These are phyloP conservation scores for Hydra vulgaris DNA, from an alignment of 30 jellyfish, hydroid and myxozoan genomes.

Conservation along the genomic window DNA sequence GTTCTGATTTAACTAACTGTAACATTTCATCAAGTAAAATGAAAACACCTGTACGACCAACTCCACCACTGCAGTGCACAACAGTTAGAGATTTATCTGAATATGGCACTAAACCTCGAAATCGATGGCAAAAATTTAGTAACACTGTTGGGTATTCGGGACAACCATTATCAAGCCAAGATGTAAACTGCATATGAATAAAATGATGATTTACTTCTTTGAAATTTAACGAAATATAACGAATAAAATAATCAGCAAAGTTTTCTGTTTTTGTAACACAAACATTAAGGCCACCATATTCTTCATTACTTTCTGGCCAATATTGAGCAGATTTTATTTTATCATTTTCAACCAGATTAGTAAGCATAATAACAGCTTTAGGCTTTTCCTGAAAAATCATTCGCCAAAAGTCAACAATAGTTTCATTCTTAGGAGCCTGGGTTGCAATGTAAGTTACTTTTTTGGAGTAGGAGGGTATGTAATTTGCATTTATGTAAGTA, in stretches of 20 bases:
- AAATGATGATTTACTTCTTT: conserved; percentile 3
- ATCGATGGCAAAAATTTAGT: conserved; percentile 65
- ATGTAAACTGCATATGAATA: conserved; percentile 67
- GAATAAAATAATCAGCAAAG: conserved; percentile 69
- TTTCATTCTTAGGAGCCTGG: conserved; percentile 19
- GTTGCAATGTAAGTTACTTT: conserved; percentile 12
- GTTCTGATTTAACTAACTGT: conserved; percentile 30
- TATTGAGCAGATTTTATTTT: conserved; percentile 61
- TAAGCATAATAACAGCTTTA: conserved; percentile 19
- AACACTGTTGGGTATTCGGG: conserved; percentile 75
- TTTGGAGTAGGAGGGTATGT: conserved; percentile 8
- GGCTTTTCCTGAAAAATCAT: conserved; percentile 22
- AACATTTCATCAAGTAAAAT: conserved; percentile 65
- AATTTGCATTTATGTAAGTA: conserved; percentile 23
- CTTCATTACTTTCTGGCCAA: conserved; percentile 74
- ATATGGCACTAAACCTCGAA: conserved; percentile 46
- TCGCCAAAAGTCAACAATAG: conserved; percentile 24
- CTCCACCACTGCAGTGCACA: conserved; percentile 99
- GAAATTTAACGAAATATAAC: conserved; percentile 31
- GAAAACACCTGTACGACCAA: conserved; percentile 86
- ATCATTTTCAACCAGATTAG: conserved; percentile 7
- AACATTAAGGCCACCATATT: conserved; percentile 66
- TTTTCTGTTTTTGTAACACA: conserved; percentile 39
- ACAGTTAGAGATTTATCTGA: conserved; percentile 49
- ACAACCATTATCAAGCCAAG: conserved; percentile 98